Evolutionary conservation across 2,797 vertebrate species (phyloP).

Genomic region (Vespertilio murinus): DNA sequence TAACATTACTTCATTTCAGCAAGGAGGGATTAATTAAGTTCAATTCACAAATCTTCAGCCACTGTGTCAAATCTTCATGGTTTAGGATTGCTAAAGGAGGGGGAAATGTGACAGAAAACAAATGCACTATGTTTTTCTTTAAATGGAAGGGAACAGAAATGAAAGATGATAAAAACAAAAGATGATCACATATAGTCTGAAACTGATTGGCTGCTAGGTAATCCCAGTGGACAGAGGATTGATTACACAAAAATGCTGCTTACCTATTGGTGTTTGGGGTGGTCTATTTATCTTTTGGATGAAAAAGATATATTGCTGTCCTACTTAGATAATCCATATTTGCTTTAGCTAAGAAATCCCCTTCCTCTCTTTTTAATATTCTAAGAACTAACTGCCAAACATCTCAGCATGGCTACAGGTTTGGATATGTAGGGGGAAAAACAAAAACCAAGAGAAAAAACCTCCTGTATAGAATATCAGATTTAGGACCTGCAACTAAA

Average conservation of each 20-base stretch:
- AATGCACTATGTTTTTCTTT: neutral
- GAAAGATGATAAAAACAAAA: neutral
- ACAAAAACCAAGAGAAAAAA: neutral
- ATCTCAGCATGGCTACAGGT: neutral
- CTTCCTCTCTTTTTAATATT: neutral
- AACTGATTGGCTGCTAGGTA: neutral
- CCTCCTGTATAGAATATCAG: neutral
- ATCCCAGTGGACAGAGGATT: neutral
- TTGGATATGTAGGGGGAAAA: neutral
- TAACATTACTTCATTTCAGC: slow-evolving; percentile 37
- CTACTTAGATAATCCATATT: neutral
- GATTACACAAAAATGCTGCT: neutral
- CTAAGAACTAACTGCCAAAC: neutral
- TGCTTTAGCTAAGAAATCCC: neutral
- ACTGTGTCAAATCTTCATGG: neutral
- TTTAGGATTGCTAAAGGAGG: neutral
- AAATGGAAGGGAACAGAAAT: neutral
- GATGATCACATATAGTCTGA: neutral
- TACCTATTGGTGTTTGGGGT: neutral
- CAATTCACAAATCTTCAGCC: slow-evolving; percentile 14
- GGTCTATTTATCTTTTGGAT: neutral
- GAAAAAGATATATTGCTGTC: neutral
- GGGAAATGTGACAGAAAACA: neutral
- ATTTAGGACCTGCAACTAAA: neutral
- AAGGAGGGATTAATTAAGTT: slow-evolving; percentile 58